Evolutionary conservation across 2,113 vertebrate genomes (phyloP).

Genomic region (Neolamprologus modestus): DNA sequence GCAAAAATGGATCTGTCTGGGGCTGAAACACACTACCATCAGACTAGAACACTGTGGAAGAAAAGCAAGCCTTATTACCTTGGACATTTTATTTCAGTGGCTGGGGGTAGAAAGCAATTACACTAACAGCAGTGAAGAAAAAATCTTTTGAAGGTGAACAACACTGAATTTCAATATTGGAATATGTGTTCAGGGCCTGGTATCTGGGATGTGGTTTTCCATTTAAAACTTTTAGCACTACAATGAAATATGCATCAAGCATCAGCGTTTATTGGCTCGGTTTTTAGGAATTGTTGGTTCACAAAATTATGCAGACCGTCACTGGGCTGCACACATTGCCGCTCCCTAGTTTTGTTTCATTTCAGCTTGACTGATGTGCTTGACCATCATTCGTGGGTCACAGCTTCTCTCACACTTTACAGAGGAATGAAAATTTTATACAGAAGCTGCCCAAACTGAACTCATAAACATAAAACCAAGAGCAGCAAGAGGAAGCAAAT

Average conservation of each 20-base stretch:
- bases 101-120: slow-evolving; percentile 42
- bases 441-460: background rate
- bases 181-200: background rate
- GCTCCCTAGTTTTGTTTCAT: background rate
- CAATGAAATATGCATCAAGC: slow-evolving; percentile 1
- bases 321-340: background rate
- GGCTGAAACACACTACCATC: background rate
- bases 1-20: slow-evolving; percentile 2
- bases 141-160: slow-evolving; percentile 40
- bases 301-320: background rate
- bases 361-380: background rate
- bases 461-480: background rate
- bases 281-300: background rate
- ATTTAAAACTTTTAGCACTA: background rate
- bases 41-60: background rate
- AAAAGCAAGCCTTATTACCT: slow-evolving; percentile 15
- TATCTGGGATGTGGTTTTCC: background rate
- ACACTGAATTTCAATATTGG: slow-evolving; percentile 22
- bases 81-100: slow-evolving; percentile 23
- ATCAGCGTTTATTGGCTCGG: background rate
- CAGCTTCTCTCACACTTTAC: background rate
- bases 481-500: background rate
- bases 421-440: background rate
- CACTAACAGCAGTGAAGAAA: slow-evolving; percentile 33
- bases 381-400: background rate